Base-by-base conservation (phyloP, 1,140 invertebrate genomes). In the Plodia interpunctella region DNA sequence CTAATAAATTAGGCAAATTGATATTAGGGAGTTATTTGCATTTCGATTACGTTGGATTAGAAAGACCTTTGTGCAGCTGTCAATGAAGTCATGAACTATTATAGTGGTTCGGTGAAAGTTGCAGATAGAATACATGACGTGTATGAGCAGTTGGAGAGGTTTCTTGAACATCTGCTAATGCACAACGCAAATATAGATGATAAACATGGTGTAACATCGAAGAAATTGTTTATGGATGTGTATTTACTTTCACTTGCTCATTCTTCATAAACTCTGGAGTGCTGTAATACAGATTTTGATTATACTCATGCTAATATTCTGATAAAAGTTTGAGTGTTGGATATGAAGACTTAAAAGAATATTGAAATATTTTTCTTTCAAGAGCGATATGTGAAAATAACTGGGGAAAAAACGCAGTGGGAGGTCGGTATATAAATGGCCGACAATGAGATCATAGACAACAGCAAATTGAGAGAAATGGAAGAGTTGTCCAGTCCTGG, bases 1-100 rank as follows among this genome's bases (percentile, higher is more conserved):
- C 66, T 74, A 67, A 74, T 77, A 70, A 72, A 80, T 80, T 72
- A 66, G 59, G 52, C 65, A 55, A 68, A 75, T 65, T 67, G 65
- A 72, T 68, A 62, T 32, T 59, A 59, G 67, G 49, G 17, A 32
- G 30, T 61, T 61, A 57, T 61, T 61, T 61, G 55, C 59, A 61
- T 61, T 55, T 35, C 30, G 59, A 61, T 51, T 38, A n/a, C 49
- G 25, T 19, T 13, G 49, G 25, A 59, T 59, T 59, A 53, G 49
- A 52, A 55, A 44, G 11, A 44, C 5, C 11, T 55, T 15, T 44
- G 1, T 20, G 13, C 19, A 10, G 51, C 13, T 3, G 9, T n/a
- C 20, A 25, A n/a, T 21, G 51, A 25, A 53, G 11, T 25, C 25
- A 21, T 53, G 19, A 51, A 19, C n/a, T n/a, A n/a, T 44, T 13